Evolutionary conservation across 2,113 vertebrate genomes (phyloP).

Genomic region (Pyxicephalus adspersus): DNA sequence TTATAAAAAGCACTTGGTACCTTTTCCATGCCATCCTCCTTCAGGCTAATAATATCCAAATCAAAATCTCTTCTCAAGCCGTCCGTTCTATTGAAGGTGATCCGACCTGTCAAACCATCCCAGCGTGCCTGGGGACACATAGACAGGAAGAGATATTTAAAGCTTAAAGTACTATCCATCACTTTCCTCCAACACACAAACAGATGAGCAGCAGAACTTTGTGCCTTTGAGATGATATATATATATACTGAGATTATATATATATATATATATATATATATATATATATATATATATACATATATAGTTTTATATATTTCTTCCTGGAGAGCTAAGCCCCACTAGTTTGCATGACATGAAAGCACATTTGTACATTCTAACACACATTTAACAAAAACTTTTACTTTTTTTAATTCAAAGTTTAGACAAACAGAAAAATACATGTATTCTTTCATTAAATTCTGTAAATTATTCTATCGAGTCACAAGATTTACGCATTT

Average conservation of each 20-base stretch:
- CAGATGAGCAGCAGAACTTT: too few relatives aligned
- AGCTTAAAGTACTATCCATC: conserved; percentile 6
- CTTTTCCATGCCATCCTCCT: conserved; percentile 97
- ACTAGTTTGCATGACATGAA: too few relatives aligned
- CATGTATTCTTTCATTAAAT: background rate
- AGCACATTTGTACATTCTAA: too few relatives aligned
- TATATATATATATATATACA: background rate
- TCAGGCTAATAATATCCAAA: conserved; percentile 96
- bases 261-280: background rate
- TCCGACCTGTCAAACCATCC: conserved; percentile 93
- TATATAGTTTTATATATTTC: background rate
- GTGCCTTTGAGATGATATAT: background rate
- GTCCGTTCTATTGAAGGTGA: conserved; percentile 92
- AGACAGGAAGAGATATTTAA: conserved; percentile 42
- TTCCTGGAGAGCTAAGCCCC: background rate
- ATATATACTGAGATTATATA: background rate
- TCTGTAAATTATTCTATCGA: background rate
- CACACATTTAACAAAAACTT: too few relatives aligned
- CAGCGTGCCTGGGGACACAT: conserved; percentile 81
- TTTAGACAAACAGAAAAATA: background rate
- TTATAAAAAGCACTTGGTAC: conserved; percentile 68
- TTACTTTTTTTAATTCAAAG: too few relatives aligned
- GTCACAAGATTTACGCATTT: too few relatives aligned
- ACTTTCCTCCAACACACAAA: background rate
- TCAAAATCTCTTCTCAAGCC: conserved; percentile 95